These are phyloP conservation scores for Anolis sagrei DNA, from an alignment of 2,113 vertebrate species.

Conservation along the genomic window DNA sequence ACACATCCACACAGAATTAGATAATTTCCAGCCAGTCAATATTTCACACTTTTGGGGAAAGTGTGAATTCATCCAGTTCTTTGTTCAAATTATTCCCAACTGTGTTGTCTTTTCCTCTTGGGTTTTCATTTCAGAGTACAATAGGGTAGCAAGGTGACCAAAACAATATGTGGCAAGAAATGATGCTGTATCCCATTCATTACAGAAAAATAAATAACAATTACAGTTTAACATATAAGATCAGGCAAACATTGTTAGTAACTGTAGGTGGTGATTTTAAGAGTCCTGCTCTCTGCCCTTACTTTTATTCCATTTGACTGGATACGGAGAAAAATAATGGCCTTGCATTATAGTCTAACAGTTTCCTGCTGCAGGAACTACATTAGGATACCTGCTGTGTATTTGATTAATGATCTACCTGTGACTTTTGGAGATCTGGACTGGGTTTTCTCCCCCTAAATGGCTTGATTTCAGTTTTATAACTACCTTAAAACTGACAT, in stretches of 20 bases:
- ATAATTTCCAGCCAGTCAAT: not conserved
- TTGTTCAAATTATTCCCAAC: not conserved
- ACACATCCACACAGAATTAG: not conserved
- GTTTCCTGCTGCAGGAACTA: slow-evolving; percentile 57
- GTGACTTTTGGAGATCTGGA: slow-evolving; percentile 45
- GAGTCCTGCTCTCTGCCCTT: not conserved
- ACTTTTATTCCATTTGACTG: slow-evolving; percentile 41
- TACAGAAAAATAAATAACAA: not conserved
- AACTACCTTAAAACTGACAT: slow-evolving; percentile 51
- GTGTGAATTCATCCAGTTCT: not conserved
- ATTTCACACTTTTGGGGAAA: not conserved
- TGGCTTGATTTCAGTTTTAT: slow-evolving; percentile 39
- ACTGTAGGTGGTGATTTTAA: slow-evolving; percentile 45
- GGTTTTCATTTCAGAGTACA: not conserved
- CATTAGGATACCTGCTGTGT: slow-evolving; percentile 44
- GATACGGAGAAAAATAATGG: slow-evolving; percentile 46
- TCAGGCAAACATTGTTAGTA: slow-evolving; percentile 6
- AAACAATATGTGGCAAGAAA: not conserved
- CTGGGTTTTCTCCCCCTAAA: slow-evolving; percentile 47
- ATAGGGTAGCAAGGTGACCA: not conserved
- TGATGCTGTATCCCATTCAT: slow-evolving; percentile 13
- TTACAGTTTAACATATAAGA: not conserved
- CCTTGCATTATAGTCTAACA: slow-evolving; percentile 26
- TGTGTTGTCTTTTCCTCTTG: not conserved
- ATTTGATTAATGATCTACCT: slow-evolving; percentile 69